These are phyloP conservation scores for Neocrepidodera transversa DNA, from an alignment of 2,888 invertebrate genomes.

Conservation along the genomic window DNA sequence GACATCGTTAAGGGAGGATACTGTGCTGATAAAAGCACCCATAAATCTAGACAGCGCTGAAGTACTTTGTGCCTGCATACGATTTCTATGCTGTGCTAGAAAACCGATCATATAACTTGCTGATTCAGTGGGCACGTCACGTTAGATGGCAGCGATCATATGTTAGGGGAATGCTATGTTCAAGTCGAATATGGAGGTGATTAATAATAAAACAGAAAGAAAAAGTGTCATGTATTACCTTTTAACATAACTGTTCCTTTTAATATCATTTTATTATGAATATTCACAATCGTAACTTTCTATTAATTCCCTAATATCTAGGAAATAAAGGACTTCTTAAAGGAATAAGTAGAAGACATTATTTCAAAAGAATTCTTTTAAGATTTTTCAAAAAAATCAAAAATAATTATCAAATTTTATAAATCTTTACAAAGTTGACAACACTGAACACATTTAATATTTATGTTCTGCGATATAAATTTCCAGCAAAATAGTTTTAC, in stretches of 20 bases:
- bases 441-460: no score
- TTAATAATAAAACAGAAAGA: slow-evolving; percentile 16
- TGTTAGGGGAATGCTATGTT: slow-evolving; percentile 35
- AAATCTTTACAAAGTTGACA: no score
- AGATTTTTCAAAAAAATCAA: no score
- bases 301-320: no score
- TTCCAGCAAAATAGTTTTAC: no score
- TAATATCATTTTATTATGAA: no score
- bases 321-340: no score
- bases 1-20: slow-evolving; percentile 57
- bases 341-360: no score
- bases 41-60: slow-evolving; percentile 55
- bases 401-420: no score
- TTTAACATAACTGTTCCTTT: background rate
- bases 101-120: slow-evolving; percentile 51
- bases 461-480: no score
- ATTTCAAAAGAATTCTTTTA: no score
- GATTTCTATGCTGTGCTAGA: slow-evolving; percentile 50
- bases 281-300: no score
- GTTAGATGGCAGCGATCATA: slow-evolving; percentile 49
- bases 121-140: slow-evolving; percentile 53
- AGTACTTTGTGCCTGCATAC: slow-evolving; percentile 56
- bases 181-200: slow-evolving; percentile 22
- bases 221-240: slow-evolving; percentile 1
- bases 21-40: slow-evolving; percentile 57